Evolutionary conservation across 2,888 invertebrate species (phyloP).

Genomic region (Drosophila testacea): DNA sequence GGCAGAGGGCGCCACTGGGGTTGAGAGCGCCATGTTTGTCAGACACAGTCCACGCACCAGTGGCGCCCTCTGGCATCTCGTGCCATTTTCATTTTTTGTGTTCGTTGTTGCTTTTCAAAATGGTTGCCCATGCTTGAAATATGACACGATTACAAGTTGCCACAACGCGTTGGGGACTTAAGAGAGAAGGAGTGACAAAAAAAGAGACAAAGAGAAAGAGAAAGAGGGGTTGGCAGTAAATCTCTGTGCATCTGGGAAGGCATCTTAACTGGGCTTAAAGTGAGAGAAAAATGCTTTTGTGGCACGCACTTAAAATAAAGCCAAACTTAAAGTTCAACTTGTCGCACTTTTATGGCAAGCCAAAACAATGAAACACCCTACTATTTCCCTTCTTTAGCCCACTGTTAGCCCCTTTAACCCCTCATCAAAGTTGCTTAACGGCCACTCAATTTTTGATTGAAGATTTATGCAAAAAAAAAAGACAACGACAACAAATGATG

Average conservation of each 20-base stretch:
- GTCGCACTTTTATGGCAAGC: constrained; percentile 16
- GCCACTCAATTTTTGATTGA: constrained; percentile 76
- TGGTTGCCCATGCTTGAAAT: constrained; percentile 81
- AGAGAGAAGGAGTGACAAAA: constrained; percentile 2
- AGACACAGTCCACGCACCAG: constrained; percentile 64
- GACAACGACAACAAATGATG: constrained; percentile 35
- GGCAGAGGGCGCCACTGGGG: not conserved
- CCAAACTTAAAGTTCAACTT: constrained; percentile 22
- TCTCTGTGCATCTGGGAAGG: constrained; percentile 27
- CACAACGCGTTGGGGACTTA: constrained; percentile 8
- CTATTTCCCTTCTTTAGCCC: not conserved
- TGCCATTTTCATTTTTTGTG: constrained; percentile 5
- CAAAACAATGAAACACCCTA: constrained; percentile 33
- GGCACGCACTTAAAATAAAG: constrained; percentile 21
- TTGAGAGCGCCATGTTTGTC: constrained; percentile 58
- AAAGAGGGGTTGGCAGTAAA: constrained; percentile 25
- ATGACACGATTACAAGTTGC: constrained; percentile 79
- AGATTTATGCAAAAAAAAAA: constrained; percentile 61
- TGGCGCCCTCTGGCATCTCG: constrained; percentile 62
- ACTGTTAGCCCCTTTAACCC: not conserved
- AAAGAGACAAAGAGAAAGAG: not conserved
- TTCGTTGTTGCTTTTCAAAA: constrained; percentile 57
- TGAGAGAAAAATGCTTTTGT: constrained; percentile 30
- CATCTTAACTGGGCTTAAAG: constrained; percentile 39
- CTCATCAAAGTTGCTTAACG: constrained; percentile 34